These are phyloP conservation scores for Drosophila tropicalis DNA, from an alignment of 1,140 invertebrate genomes.

Conservation along the genomic window DNA sequence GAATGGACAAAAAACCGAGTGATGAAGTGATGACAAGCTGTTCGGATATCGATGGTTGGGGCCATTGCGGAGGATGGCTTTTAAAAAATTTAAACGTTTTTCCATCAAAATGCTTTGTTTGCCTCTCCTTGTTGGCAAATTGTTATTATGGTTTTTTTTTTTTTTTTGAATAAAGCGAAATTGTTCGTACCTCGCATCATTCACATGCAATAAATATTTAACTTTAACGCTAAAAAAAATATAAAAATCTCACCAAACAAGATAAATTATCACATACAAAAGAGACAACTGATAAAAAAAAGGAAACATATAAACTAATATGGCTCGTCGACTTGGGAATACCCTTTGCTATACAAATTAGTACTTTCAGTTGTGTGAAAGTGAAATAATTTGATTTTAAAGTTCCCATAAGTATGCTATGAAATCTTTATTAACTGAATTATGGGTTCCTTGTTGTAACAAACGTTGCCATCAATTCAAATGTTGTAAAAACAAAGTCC, in stretches of 20 bases:
- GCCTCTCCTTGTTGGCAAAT: slow-evolving; percentile 62
- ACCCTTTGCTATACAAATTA: neutral
- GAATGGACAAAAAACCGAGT: slow-evolving; percentile 55
- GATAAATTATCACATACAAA: slow-evolving; percentile 73
- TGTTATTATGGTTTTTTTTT: slow-evolving; percentile 63
- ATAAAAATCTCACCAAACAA: slow-evolving; percentile 78
- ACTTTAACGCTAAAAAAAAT: slow-evolving; percentile 45
- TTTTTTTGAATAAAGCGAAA: slow-evolving; percentile 72
- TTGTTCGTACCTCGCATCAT: slow-evolving; percentile 68
- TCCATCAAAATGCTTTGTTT: slow-evolving; percentile 64
- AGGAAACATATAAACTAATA: slow-evolving; percentile 26
- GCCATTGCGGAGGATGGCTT: slow-evolving; percentile 24
- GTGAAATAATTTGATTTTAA: no score
- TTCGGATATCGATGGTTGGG: slow-evolving; percentile 3
- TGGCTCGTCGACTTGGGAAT: neutral
- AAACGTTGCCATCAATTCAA: no score
- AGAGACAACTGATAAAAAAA: slow-evolving; percentile 51
- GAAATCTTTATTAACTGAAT: no score
- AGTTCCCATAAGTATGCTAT: neutral
- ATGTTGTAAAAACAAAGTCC: no score
- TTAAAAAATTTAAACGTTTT: slow-evolving; percentile 76
- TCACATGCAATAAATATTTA: slow-evolving; percentile 79
- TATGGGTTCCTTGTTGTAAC: no score
- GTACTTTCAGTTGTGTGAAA: no score
- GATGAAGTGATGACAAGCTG: slow-evolving; percentile 69